phyloP scores from a whole-genome alignment of 2,113 vertebrate genomes.

The Oncorhynchus mykiss region DNA sequence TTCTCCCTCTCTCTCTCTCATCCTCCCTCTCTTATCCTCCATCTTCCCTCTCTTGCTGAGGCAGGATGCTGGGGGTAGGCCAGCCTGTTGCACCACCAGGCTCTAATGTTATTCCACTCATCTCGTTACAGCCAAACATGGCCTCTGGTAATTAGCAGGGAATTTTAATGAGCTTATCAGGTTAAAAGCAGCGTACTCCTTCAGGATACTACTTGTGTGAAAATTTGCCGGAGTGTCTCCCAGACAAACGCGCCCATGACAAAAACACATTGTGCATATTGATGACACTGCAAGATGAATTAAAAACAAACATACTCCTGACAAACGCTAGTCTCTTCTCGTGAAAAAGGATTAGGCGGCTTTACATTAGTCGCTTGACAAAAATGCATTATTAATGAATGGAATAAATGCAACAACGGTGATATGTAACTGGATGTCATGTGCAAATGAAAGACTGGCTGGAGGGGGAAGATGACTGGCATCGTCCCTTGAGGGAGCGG shows the following conservation, averaged over 20 bases:
- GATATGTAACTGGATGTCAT: slow-evolving; percentile 50
- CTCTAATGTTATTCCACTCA: slow-evolving; percentile 48
- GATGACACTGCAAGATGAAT: slow-evolving; percentile 66
- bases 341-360: slow-evolving; percentile 68
- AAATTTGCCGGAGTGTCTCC: slow-evolving; percentile 66
- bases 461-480: slow-evolving; percentile 22
- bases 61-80: slow-evolving; percentile 35
- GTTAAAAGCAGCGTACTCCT: slow-evolving; percentile 79
- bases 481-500: background rate
- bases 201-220: slow-evolving; percentile 67
- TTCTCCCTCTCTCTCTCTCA: slow-evolving; percentile 1
- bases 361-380: slow-evolving; percentile 65
- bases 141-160: slow-evolving; percentile 74
- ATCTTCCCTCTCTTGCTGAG: slow-evolving; percentile 21
- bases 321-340: slow-evolving; percentile 57
- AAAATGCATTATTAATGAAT: slow-evolving; percentile 61
- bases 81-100: slow-evolving; percentile 33
- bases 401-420: slow-evolving; percentile 20
- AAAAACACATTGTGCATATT: slow-evolving; percentile 66
- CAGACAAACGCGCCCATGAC: slow-evolving; percentile 46
- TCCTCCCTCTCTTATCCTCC: background rate
- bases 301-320: slow-evolving; percentile 58
- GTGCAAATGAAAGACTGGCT: slow-evolving; percentile 44
- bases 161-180: slow-evolving; percentile 83
- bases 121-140: slow-evolving; percentile 64